phyloP scores from a whole-genome alignment of 2,113 vertebrate species.

The Prionailurus bengalensis region DNA sequence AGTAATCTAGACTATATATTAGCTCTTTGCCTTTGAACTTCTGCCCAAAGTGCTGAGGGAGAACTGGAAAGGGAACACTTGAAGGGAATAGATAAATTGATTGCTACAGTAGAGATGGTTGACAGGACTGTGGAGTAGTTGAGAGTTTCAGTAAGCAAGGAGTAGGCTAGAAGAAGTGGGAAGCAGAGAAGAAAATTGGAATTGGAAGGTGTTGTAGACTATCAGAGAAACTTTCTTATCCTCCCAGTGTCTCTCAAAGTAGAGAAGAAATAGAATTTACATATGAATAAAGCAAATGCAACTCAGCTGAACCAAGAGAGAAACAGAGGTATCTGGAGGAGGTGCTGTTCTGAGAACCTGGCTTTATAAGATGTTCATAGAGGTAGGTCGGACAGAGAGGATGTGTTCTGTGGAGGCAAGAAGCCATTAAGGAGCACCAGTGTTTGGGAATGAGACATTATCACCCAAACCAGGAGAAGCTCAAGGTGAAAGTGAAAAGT shows the following conservation, averaged over 20 bases:
- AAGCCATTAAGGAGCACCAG: neutral
- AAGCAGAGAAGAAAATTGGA: conserved; percentile 86
- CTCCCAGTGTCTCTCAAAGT: neutral
- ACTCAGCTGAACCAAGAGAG: conserved; percentile 89
- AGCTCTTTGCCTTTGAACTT: neutral
- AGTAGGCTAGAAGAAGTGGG: conserved; percentile 65
- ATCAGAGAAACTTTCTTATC: neutral
- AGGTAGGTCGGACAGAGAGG: conserved; percentile 79
- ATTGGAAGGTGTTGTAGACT: neutral
- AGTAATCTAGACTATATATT: conserved; percentile 87
- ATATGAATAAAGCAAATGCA: conserved; percentile 92
- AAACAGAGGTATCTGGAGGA: conserved; percentile 89
- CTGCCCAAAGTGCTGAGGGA: neutral
- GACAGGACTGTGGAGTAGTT: neutral
- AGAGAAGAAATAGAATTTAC: conserved; percentile 87
- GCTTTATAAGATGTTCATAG: conserved; percentile 91
- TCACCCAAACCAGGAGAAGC: neutral
- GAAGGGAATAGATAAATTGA: conserved; percentile 3
- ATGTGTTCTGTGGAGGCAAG: neutral
- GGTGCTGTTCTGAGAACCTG: conserved; percentile 87
- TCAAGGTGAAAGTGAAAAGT: neutral
- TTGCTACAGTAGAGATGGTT: neutral
- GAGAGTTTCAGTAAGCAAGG: neutral
- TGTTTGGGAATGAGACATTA: neutral
- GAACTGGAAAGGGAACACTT: neutral